phyloP scores from a whole-genome alignment of 2,797 vertebrate species.

The Syngnathus rostellatus region DNA sequence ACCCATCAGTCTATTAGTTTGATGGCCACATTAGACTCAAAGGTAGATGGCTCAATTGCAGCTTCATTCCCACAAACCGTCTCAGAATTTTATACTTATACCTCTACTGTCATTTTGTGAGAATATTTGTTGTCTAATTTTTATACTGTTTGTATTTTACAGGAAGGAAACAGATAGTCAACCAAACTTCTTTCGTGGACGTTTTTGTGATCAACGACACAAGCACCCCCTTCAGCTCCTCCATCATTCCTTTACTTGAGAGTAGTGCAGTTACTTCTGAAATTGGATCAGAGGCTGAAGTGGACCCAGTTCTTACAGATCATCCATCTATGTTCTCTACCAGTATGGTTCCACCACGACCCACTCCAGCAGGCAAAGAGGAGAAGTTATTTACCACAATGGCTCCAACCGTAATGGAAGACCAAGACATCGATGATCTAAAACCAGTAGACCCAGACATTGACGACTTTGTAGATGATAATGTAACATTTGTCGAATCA shows the following conservation, averaged over 20 bases:
- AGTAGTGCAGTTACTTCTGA: slow-evolving; percentile 29
- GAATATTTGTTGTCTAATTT: not conserved
- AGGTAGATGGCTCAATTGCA: not conserved
- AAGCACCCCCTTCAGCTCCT: slow-evolving; percentile 21
- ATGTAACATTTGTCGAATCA: slow-evolving; percentile 12
- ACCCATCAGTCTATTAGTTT: not conserved
- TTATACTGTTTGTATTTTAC: slow-evolving; percentile 21
- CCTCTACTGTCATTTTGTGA: not conserved
- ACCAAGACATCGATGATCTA: slow-evolving; percentile 18
- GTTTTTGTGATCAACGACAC: slow-evolving; percentile 43
- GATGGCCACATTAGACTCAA: not conserved
- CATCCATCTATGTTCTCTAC: slow-evolving; percentile 71
- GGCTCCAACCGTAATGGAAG: slow-evolving; percentile 39
- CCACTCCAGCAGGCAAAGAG: slow-evolving; percentile 32
- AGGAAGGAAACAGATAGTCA: slow-evolving; percentile 54
- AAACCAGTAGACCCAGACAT: slow-evolving; percentile 27
- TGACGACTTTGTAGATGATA: slow-evolving; percentile 30
- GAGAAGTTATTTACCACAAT: slow-evolving; percentile 50
- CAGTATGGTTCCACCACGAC: slow-evolving; percentile 64
- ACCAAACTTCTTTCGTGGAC: slow-evolving; percentile 63
- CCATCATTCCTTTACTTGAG: slow-evolving; percentile 34
- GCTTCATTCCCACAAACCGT: not conserved
- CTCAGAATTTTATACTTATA: not conserved
- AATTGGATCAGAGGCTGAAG: slow-evolving; percentile 22
- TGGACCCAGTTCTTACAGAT: slow-evolving; percentile 27